A percentile compares a stretch with the other conserved stretches of the same genome.
phyloP scores from a whole-genome alignment of 1,140 invertebrate genomes.

The Formica selysi region DNA sequence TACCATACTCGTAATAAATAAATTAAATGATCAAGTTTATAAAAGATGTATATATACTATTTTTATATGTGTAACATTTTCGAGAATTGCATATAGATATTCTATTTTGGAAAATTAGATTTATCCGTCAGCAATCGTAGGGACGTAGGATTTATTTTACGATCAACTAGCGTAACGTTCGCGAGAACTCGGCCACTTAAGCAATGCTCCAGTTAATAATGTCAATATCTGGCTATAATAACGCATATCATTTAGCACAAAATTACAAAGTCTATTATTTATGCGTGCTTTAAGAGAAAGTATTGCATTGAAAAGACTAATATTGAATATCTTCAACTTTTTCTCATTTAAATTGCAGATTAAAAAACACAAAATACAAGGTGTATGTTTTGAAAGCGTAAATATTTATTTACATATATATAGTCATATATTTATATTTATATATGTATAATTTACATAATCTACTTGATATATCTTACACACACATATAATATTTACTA shows the following conservation, averaged over 20 bases:
- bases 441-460: not conserved
- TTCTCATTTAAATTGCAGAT: constrained; percentile 29
- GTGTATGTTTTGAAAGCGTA: not conserved
- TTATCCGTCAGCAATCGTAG: too few relatives aligned
- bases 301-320: not conserved
- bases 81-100: not conserved
- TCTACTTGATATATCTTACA: not conserved
- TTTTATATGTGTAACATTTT: not conserved
- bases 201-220: constrained; percentile 36
- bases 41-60: too few relatives aligned
- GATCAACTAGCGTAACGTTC: constrained; percentile 43
- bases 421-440: not conserved
- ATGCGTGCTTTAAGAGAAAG: not conserved
- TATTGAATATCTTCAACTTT: not conserved
- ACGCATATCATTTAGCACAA: not conserved
- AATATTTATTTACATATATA: not conserved
- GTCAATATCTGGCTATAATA: constrained; percentile 21
- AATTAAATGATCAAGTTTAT: not conserved
- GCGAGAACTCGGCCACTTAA: constrained; percentile 49
- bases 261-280: constrained; percentile 6
- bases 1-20: not conserved
- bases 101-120: not conserved
- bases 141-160: constrained; percentile 49
- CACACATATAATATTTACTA: not conserved
- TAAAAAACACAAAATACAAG: not conserved